These are phyloP conservation scores for Conus betulinus DNA, from an alignment of 1,140 invertebrate species.

Conservation along the genomic window DNA sequence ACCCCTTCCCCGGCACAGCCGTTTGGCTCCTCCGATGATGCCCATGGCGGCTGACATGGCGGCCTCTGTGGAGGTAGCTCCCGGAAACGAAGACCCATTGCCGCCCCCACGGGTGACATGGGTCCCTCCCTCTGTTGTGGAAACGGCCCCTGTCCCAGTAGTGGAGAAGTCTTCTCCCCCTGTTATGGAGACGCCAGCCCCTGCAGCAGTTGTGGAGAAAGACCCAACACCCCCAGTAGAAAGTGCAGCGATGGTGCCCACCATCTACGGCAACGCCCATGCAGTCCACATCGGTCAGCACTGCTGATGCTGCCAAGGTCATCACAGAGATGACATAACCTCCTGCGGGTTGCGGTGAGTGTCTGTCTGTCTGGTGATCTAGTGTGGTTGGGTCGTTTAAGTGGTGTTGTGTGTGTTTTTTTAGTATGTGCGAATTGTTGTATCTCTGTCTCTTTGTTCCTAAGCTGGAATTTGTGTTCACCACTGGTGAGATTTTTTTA, in stretches of 20 bases:
- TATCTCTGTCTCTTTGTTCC: too few relatives aligned
- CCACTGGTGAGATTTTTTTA: too few relatives aligned
- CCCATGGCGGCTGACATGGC: background rate
- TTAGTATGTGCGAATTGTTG: too few relatives aligned
- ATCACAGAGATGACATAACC: too few relatives aligned
- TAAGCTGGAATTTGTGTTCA: too few relatives aligned
- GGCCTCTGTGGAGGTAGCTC: background rate
- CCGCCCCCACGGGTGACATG: background rate
- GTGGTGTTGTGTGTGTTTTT: too few relatives aligned
- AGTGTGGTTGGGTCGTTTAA: too few relatives aligned
- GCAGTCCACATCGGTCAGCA: background rate
- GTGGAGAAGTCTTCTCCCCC: background rate
- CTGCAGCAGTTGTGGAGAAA: background rate
- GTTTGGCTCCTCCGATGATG: background rate
- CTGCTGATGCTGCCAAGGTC: background rate
- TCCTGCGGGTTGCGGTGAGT: too few relatives aligned
- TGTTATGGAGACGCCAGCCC: background rate
- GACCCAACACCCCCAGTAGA: background rate
- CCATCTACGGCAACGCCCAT: background rate
- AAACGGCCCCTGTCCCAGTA: background rate
- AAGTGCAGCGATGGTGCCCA: background rate
- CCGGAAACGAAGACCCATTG: background rate
- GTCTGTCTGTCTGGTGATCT: too few relatives aligned
- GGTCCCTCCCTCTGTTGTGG: background rate
- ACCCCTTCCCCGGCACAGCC: slow-evolving; percentile 1